A percentile compares a stretch with the other conserved stretches of the same genome.
Conservation (phyloP, 2,888 invertebrate species). For the Metopia argyrocephala region DNA sequence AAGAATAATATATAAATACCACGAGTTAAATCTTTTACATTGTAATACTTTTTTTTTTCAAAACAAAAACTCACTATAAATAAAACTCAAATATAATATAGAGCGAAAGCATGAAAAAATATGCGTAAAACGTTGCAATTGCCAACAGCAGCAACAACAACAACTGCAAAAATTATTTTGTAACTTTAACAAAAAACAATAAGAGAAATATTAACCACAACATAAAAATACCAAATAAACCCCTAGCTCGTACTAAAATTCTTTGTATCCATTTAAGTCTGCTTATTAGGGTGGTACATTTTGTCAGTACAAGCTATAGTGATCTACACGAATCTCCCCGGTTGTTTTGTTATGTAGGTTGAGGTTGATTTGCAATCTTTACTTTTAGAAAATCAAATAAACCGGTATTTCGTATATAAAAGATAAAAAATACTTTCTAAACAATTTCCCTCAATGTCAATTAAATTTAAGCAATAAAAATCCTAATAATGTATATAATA, state of each 20-base stretch:
- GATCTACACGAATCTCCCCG: too few species aligned
- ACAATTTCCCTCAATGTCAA: too few species aligned
- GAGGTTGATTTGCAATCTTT: too few species aligned
- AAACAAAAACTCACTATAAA: neutral
- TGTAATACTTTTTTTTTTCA: slow-evolving; percentile 24
- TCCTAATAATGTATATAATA: too few species aligned
- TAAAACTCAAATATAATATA: neutral
- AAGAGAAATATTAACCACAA: slow-evolving; percentile 47
- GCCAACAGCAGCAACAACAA: slow-evolving; percentile 21
- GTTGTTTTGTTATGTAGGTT: too few species aligned
- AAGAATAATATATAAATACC: neutral
- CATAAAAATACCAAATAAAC: slow-evolving; percentile 53
- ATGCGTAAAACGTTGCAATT: slow-evolving; percentile 40
- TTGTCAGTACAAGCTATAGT: too few species aligned
- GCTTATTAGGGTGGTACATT: neutral
- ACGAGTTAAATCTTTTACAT: slow-evolving; percentile 25
- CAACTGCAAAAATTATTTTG: too few species aligned
- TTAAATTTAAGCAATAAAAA: too few species aligned
- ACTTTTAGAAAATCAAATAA: too few species aligned
- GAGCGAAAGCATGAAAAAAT: neutral
- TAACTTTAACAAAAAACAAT: too few species aligned
- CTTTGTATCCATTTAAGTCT: slow-evolving; percentile 1
- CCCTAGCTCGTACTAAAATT: slow-evolving; percentile 55
- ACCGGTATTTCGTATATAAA: too few species aligned
- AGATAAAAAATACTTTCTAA: too few species aligned